Base-by-base conservation (phyloP, 1,140 invertebrate genomes). In the Magallana ariakensis region DNA sequence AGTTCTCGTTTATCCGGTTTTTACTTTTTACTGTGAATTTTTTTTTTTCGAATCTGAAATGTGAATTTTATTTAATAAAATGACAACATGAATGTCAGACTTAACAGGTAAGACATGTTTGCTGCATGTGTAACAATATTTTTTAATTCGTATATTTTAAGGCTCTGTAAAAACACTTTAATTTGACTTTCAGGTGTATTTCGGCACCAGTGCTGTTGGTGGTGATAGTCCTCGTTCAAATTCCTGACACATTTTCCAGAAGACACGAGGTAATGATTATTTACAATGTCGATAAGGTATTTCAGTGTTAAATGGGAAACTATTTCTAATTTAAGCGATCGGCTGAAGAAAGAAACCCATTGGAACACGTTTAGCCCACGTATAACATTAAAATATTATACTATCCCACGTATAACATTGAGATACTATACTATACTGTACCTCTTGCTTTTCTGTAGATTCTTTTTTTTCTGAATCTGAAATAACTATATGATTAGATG, bases 211-310 rank as follows among this genome's bases (percentile, higher is more conserved):
- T 19, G 22, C 22, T 75, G 66, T 8, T 75, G 10, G 66, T 13
- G 11, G 22, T 10, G 4, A 26, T 75, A 19, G 19, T 26, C 22
- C 22, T 75, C 6, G 22, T 75, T 33, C 66, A 75, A 22, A 9
- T 75, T 2, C 4, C 66, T 26, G 66, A 22, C 9, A 75, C 11
- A 19, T 26, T 4, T 33, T 19, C 66, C 66, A 75, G 66, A 26
- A 75, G 66, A 26, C 66, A 75, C 66, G 66, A 26, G 66, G 66
- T 75, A 26, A 75, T 46, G 33, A 46, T 46, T 46, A 46, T 46
- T 46, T 46, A 46, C 33, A 46, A 46, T 46, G 33, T 46, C 33
- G 33, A 46, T 46, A 46, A 46, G 33, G 5, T 46, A 46, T 46
- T 46, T 46, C 2, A 46, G 33, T 46, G 33, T 46, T 46, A 4